phyloP scores from a whole-genome alignment of 2,113 vertebrate genomes.

The Trachemys scripta region DNA sequence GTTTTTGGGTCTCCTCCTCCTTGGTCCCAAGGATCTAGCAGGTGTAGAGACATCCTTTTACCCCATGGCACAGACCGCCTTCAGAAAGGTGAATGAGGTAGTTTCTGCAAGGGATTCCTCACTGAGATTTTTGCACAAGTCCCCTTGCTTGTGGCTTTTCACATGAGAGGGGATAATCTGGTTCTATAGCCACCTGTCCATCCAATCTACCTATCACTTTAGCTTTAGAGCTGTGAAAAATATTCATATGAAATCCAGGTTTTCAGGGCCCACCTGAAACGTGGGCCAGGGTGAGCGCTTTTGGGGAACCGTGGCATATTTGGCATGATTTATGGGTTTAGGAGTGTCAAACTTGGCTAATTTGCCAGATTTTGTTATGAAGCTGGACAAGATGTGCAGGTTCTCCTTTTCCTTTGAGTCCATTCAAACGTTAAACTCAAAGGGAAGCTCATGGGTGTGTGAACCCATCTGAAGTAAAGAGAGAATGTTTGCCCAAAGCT shows the following conservation, averaged over 20 bases:
- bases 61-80: fast-evolving
- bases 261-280: neutral
- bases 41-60: neutral
- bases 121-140: neutral
- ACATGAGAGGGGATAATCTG: neutral
- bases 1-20: too few species aligned
- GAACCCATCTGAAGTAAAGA: neutral
- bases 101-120: neutral
- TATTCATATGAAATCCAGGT: neutral
- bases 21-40: neutral
- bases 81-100: neutral
- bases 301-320: neutral
- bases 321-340: neutral
- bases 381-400: neutral
- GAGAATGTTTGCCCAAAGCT: neutral
- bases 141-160: constrained; percentile 10
- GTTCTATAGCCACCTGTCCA: neutral
- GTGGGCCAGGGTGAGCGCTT: neutral
- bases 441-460: neutral
- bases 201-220: neutral
- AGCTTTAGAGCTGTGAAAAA: neutral
- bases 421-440: neutral
- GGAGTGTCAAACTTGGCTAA: neutral
- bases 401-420: neutral
- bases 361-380: neutral